Evolutionary conservation across 2,888 invertebrate genomes (phyloP).

Genomic region (Heliconius charithonia): DNA sequence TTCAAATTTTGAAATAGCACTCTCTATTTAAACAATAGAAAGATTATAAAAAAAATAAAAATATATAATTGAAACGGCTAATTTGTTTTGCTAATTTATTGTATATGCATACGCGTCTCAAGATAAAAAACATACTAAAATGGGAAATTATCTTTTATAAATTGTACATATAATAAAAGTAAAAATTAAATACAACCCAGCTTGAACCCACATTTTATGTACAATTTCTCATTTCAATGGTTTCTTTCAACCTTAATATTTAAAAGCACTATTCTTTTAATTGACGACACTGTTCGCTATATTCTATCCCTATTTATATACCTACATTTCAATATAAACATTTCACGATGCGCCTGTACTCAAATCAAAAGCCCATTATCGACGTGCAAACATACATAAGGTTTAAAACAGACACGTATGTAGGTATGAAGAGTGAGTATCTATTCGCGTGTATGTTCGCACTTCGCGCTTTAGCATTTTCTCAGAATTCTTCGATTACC

Average conservation of each 20-base stretch:
- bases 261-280: background rate
- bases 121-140: background rate
- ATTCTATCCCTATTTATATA: background rate
- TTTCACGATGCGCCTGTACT: background rate
- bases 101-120: background rate
- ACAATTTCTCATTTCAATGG: no score
- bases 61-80: background rate
- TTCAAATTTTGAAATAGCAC: no score
- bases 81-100: background rate
- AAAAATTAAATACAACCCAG: background rate
- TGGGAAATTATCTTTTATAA: no score
- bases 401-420: conserved; percentile 31
- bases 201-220: no score
- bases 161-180: background rate
- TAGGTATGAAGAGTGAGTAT: conserved; percentile 12
- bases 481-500: conserved; percentile 36
- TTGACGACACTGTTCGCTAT: background rate
- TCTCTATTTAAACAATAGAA: background rate
- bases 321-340: background rate
- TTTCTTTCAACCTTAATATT: background rate
- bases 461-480: conserved; percentile 20
- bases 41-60: background rate
- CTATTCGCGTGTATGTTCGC: background rate
- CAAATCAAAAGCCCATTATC: conserved; percentile 38
- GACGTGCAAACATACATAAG: conserved; percentile 22